phyloP scores from a whole-genome alignment of 1,140 invertebrate genomes.

The Coelopa frigida region DNA sequence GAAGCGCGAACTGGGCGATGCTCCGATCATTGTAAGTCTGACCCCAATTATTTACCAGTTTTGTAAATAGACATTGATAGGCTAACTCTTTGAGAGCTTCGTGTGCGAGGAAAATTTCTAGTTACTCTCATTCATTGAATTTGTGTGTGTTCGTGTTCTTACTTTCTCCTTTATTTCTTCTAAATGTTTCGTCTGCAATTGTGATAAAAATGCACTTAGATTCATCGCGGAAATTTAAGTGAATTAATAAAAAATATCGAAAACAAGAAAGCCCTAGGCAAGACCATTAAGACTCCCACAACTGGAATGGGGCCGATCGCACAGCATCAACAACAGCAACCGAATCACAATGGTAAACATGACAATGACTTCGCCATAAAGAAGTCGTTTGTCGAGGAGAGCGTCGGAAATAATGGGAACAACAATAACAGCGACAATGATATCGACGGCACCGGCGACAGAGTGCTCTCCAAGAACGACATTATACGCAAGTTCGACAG shows the following conservation, averaged over 20 bases:
- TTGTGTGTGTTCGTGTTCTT: neutral
- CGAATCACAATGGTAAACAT: constrained; percentile 23
- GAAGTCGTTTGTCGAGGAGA: neutral
- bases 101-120: neutral
- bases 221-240: constrained; percentile 41
- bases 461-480: constrained; percentile 19
- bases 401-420: neutral
- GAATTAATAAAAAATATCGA: constrained; percentile 45
- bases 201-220: constrained; percentile 15
- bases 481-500: constrained; percentile 38
- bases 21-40: constrained; percentile 54
- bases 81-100: too few relatives aligned
- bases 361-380: constrained; percentile 12
- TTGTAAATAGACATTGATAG: too few relatives aligned
- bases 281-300: constrained; percentile 16
- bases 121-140: too few relatives aligned
- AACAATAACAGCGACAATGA: neutral
- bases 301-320: constrained; percentile 12
- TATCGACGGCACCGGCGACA: constrained; percentile 3
- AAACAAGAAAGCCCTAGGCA: constrained; percentile 33
- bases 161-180: constrained; percentile 3
- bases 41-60: neutral
- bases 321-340: constrained; percentile 20
- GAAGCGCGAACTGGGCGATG: constrained; percentile 53
- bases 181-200: constrained; percentile 1